A percentile compares a stretch with the other conserved stretches of the same genome.
Conservation (phyloP, 2,888 invertebrate genomes). For the Uloborus plumipes region DNA sequence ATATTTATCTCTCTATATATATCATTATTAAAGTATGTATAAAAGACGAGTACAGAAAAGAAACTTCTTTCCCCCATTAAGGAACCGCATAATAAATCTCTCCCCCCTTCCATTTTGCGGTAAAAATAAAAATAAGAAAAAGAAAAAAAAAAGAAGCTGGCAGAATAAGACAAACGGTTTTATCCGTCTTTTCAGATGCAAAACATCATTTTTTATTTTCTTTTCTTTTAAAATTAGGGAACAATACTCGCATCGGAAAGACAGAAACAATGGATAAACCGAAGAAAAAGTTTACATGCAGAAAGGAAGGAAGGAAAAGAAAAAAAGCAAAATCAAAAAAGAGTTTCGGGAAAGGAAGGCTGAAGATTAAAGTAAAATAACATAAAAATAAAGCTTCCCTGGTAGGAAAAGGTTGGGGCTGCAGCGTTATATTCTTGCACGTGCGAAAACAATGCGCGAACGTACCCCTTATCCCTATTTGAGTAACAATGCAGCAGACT, state of each 20-base stretch:
- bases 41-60: constrained; percentile 1
- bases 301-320: not conserved
- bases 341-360: not conserved
- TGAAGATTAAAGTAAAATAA: constrained; percentile 1
- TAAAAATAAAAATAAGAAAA: not conserved
- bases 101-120: not conserved
- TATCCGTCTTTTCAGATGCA: not conserved
- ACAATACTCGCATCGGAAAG: constrained; percentile 25
- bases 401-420: constrained; percentile 11
- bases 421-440: constrained; percentile 27
- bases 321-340: not conserved
- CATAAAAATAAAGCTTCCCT: constrained; percentile 2
- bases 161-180: constrained; percentile 16
- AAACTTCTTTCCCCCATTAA: not conserved
- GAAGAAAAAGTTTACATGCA: not conserved
- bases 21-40: constrained; percentile 16
- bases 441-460: constrained; percentile 56
- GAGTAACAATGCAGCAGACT: constrained; percentile 35
- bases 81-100: constrained; percentile 24
- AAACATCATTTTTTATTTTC: not conserved
- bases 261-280: constrained; percentile 42
- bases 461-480: not conserved
- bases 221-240: constrained; percentile 21
- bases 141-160: constrained; percentile 12
- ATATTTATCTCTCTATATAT: not conserved